phyloP scores from a whole-genome alignment of 2,797 vertebrate species.

The Kryptopterus vitreolus region DNA sequence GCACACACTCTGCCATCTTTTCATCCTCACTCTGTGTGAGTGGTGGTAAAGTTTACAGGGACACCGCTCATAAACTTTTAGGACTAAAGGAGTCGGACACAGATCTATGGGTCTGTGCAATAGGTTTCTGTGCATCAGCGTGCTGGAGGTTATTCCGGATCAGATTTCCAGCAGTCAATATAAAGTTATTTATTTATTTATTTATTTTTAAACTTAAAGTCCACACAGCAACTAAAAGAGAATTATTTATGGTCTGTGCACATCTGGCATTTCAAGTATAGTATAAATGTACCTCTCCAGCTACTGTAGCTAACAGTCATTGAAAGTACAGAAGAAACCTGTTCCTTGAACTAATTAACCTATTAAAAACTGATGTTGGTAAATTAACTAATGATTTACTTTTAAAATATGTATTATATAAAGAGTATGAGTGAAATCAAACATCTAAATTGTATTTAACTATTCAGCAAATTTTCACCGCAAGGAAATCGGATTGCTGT shows the following conservation, averaged over 20 bases:
- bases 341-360: neutral
- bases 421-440: neutral
- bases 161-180: neutral
- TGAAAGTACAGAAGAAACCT: neutral
- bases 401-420: too few species aligned
- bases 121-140: neutral
- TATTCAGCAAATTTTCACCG: neutral
- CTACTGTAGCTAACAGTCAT: neutral
- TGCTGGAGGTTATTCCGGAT: neutral
- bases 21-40: conserved; percentile 1
- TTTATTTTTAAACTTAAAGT: neutral
- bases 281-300: neutral
- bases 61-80: conserved; percentile 61
- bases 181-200: neutral
- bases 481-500: neutral
- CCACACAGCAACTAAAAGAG: neutral
- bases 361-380: neutral
- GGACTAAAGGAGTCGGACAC: conserved; percentile 39
- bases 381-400: neutral
- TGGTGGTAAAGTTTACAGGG: conserved; percentile 58
- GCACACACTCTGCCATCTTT: conserved; percentile 5
- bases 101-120: conserved; percentile 4
- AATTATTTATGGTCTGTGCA: neutral
- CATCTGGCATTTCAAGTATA: neutral
- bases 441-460: neutral